Evolutionary conservation across 2,113 vertebrate species (phyloP).

Genomic region (Catharus fuscescens): DNA sequence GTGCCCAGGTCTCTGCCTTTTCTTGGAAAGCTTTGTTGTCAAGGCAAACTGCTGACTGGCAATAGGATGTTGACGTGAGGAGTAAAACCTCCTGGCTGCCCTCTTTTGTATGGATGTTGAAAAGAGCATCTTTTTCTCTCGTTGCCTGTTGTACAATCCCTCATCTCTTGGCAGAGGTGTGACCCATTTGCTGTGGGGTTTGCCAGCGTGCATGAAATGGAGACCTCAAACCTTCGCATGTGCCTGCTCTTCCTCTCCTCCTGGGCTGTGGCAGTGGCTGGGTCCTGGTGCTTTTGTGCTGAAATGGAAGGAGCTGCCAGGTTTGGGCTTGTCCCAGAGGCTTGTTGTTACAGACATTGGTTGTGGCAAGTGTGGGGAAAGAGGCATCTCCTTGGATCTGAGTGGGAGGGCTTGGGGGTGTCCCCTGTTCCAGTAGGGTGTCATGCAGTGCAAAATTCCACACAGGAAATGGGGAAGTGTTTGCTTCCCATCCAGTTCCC

Average conservation of each 20-base stretch:
- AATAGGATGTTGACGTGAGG: not conserved
- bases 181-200: not conserved
- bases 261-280: fast-evolving
- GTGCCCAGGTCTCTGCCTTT: not conserved
- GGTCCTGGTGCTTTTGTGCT: not conserved
- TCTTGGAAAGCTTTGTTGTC: slow-evolving; percentile 56
- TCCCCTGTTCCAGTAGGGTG: not conserved
- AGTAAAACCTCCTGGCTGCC: not conserved
- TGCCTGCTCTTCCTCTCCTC: not conserved
- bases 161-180: not conserved
- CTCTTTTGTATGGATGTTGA: not conserved
- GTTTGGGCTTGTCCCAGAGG: not conserved
- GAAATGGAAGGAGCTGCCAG: not conserved
- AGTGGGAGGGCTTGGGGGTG: not conserved
- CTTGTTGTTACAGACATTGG: fast-evolving
- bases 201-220: not conserved
- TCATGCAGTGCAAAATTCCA: not conserved
- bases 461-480: not conserved
- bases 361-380: not conserved
- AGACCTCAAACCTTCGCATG: not conserved
- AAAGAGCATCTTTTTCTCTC: not conserved
- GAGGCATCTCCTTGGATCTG: not conserved
- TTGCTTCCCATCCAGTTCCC: not conserved
- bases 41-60: not conserved
- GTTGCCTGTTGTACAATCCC: not conserved